Percentiles rank a stretch among this genome's conserved stretches.
These are phyloP conservation scores for Grus americana DNA, from an alignment of 2,113 vertebrate species.

Conservation along the genomic window DNA sequence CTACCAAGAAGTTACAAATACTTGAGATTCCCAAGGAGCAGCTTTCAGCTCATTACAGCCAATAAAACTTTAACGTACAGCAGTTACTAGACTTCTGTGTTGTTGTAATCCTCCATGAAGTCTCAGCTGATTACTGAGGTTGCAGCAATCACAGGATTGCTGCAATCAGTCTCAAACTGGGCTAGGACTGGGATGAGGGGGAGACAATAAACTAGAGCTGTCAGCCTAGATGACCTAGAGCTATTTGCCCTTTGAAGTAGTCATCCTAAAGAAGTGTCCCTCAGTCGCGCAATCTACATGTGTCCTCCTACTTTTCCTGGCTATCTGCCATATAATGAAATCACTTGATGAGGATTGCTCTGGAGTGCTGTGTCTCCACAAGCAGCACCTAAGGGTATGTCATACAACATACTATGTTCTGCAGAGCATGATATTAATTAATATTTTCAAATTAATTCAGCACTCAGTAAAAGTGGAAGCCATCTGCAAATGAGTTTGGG, in stretches of 20 bases:
- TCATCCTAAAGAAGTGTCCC: neutral
- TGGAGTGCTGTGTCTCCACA: neutral
- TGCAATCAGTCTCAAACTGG: neutral
- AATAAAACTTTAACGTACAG: neutral
- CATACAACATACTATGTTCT: neutral
- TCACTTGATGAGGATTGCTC: neutral
- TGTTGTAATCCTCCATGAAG: neutral
- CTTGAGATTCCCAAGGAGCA: neutral
- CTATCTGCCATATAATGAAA: neutral
- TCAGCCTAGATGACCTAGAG: neutral
- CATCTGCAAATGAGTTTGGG: rapidly evolving
- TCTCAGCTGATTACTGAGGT: neutral
- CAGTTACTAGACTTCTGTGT: neutral
- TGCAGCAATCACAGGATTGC: neutral
- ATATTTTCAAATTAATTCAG: neutral
- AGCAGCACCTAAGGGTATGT: neutral
- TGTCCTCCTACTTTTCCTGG: neutral
- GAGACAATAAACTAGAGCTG: neutral
- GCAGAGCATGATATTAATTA: neutral
- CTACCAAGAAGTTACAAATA: neutral
- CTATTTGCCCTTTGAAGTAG: neutral
- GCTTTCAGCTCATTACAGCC: neutral
- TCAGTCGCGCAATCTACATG: neutral
- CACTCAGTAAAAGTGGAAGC: neutral
- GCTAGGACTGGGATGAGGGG: neutral